Evolutionary conservation across 2,797 vertebrate genomes (phyloP).

Genomic region (Taenioides sp.): DNA sequence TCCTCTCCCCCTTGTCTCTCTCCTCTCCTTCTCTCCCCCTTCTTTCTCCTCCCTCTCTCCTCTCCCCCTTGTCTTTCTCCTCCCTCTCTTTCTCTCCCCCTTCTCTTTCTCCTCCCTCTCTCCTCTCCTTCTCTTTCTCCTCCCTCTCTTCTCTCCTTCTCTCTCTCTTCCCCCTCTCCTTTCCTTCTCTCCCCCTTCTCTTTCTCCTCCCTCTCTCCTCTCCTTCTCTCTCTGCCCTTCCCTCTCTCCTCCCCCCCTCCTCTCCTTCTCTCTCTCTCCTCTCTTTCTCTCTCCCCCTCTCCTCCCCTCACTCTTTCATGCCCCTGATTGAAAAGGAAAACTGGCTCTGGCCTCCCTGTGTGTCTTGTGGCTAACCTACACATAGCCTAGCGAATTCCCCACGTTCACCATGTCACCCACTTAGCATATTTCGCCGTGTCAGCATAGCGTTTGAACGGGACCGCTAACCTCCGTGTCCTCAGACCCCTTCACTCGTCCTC

Average conservation of each 20-base stretch:
- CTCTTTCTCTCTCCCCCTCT: constrained; percentile 5
- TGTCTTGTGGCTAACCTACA: constrained; percentile 60
- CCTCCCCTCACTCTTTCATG: constrained; percentile 18
- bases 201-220: background rate
- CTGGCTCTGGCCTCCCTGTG: constrained; percentile 12
- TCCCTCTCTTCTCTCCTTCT: too few relatives aligned
- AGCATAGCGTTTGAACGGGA: constrained; percentile 61
- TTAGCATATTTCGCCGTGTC: constrained; percentile 68
- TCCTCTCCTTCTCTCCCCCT: background rate
- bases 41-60: constrained; percentile 12
- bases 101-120: constrained; percentile 12
- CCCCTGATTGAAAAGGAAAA: constrained; percentile 53
- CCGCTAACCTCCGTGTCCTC: constrained; percentile 54
- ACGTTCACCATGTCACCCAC: constrained; percentile 67
- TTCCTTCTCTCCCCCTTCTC: constrained; percentile 7
- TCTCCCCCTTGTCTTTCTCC: background rate
- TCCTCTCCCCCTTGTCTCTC: background rate
- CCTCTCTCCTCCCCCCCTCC: constrained; percentile 17
- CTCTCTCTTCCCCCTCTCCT: constrained; percentile 15
- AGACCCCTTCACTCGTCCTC: constrained; percentile 20
- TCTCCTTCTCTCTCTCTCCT: background rate
- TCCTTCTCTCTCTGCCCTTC: too few relatives aligned
- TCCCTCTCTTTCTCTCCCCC: too few relatives aligned
- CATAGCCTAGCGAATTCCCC: constrained; percentile 66
- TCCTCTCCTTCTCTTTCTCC: constrained; percentile 19